Evolutionary conservation across 2,113 vertebrate genomes (phyloP).

Genomic region (Xerus inauris): DNA sequence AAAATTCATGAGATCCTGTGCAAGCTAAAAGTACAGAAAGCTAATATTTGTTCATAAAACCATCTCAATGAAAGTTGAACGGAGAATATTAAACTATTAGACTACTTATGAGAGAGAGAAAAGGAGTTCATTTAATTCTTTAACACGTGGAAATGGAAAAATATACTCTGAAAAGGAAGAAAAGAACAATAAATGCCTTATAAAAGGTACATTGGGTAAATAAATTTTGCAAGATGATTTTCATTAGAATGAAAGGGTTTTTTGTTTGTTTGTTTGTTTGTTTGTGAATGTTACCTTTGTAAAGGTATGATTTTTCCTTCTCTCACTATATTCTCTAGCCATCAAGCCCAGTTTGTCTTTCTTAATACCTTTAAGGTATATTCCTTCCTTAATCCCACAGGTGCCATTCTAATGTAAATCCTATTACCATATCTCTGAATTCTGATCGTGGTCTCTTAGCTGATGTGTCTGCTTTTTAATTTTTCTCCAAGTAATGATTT

Average conservation of each 20-base stretch:
- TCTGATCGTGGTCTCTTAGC: background rate
- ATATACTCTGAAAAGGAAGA: conserved; percentile 14
- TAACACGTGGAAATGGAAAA: conserved; percentile 62
- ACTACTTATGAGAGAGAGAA: conserved; percentile 62
- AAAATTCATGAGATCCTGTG: conserved; percentile 78
- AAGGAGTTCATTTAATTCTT: conserved; percentile 64
- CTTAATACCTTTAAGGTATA: background rate
- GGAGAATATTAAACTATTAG: conserved; percentile 74
- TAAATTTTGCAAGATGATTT: background rate
- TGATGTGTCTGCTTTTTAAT: background rate
- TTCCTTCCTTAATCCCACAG: background rate
- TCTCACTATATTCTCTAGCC: background rate
- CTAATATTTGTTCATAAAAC: conserved; percentile 80
- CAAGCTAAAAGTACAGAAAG: conserved; percentile 69
- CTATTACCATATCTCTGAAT: background rate
- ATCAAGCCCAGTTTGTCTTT: background rate
- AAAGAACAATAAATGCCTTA: background rate
- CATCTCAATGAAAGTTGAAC: conserved; percentile 57
- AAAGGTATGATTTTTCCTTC: background rate
- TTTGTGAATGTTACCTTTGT: background rate
- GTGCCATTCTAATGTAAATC: background rate
- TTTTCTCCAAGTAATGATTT: background rate
- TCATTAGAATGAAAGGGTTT: background rate
- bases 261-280: background rate
- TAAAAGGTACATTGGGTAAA: background rate